Base-by-base conservation (phyloP, 1,140 invertebrate genomes). In the Drosophila ambigua region DNA sequence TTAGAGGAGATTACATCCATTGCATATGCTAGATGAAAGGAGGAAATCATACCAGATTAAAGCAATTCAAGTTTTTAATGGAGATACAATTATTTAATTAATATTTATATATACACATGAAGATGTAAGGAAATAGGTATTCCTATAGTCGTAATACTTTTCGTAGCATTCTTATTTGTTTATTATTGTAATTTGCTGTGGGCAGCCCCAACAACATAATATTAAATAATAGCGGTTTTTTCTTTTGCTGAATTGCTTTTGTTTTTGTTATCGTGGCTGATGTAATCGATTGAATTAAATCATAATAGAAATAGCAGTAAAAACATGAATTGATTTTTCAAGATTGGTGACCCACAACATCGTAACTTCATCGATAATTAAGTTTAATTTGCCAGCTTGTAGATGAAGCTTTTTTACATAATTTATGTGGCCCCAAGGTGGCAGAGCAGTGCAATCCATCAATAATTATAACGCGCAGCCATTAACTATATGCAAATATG, bases 321-420 rank as follows among this genome's bases (percentile, higher is more conserved):
- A 28, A 58, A 35, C 15, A 55, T 28, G 28, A 65, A 67, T 49
- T 49, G 59, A 54, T 77, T 46, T 15, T 35, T 72, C 48, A 59
- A 66, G 28, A 64, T 50, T 43, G 53, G 7, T 46, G 28, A 59
- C 58, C 24, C 35, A 41, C 23, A 20, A 11, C 59, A 26, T 57
- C 62, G 80, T 64, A 72, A 79, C 80, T 48, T 62, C 41, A 61
- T 62, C 24, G 44, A 79, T 83, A 76, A 83, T 84, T 79, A 83
- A 46, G 48, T 60, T 57, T 72, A 76, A 79, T 79, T 79, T 54
- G 31, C 45, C 39, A 55, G 24, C 72, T 83, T 66, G 75, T 82
- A 75, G 69, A 79, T 73, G 51, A 52, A 58, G 24, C 48, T 52
- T 16, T 48, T 57, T 60, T 26, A n/a, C 35, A 31, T 50, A 54